Evolutionary conservation across 2,113 vertebrate species (phyloP).

Genomic region (Fregata magnificens): DNA sequence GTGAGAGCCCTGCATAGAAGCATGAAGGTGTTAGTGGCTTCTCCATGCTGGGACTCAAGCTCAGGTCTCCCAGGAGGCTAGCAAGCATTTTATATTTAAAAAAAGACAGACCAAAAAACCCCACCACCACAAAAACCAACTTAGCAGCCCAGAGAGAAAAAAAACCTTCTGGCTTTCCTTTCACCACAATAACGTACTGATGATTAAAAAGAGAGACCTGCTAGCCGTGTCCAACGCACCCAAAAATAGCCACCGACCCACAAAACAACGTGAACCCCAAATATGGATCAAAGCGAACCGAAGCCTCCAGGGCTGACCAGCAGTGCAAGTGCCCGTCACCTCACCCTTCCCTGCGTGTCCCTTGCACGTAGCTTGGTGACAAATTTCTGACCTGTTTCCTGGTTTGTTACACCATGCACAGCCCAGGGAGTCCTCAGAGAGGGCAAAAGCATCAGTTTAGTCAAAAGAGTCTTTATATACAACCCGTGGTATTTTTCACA

Average conservation of each 20-base stretch:
- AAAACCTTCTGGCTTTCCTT: not conserved
- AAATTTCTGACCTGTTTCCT: not conserved
- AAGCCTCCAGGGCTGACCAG: not conserved
- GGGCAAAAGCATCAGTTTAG: not conserved
- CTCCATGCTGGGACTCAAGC: rapidly evolving
- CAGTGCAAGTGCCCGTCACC: not conserved
- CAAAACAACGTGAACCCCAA: not conserved
- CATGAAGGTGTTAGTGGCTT: not conserved
- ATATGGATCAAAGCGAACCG: rapidly evolving
- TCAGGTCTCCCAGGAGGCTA: not conserved
- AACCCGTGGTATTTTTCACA: not conserved
- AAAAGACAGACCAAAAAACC: not conserved
- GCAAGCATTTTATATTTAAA: not conserved
- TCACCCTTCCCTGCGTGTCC: not conserved
- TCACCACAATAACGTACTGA: not conserved
- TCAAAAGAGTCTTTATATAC: not conserved
- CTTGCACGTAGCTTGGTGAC: not conserved
- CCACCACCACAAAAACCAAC: not conserved
- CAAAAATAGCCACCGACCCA: not conserved
- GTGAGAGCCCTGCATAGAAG: not conserved
- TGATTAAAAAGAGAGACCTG: not conserved
- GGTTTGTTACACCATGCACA: not conserved
- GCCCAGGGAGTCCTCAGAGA: not conserved
- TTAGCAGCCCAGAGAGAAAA: not conserved
- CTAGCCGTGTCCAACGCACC: not conserved